Conservation (phyloP, 2,888 invertebrate species). For the Nephrotoma appendiculata region DNA sequence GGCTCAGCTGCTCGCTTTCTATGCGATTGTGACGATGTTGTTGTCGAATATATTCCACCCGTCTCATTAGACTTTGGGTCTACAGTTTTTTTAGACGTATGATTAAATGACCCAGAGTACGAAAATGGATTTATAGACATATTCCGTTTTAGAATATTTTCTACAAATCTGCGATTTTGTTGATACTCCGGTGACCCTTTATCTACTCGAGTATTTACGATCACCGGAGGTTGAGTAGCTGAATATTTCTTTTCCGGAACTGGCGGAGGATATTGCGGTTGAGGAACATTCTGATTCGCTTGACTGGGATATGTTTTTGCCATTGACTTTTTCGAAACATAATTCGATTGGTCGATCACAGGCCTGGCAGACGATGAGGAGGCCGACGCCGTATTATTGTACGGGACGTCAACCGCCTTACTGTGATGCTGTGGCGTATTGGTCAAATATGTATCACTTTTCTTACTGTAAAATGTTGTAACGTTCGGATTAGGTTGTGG, state of each 20-base stretch:
- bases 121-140: not conserved
- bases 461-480: not conserved
- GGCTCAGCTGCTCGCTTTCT: conserved; percentile 18
- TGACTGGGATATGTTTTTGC: not conserved
- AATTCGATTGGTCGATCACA: not conserved
- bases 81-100: not conserved
- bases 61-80: not conserved
- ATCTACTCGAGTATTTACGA: not conserved
- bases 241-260: not conserved
- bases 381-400: not conserved
- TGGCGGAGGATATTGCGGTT: not conserved
- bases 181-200: not conserved
- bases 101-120: not conserved
- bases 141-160: conserved; percentile 3
- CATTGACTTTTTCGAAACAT: conserved; percentile 1
- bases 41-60: not conserved
- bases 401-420: not conserved
- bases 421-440: not conserved
- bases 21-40: conserved; percentile 7
- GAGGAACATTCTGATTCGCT: too few species aligned
- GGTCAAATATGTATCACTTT: not conserved
- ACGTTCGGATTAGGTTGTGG: not conserved
- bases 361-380: not conserved
- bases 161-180: conserved; percentile 6
- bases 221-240: not conserved